Evolutionary conservation across 2,888 invertebrate species (phyloP).

Genomic region (Eilema caniola): DNA sequence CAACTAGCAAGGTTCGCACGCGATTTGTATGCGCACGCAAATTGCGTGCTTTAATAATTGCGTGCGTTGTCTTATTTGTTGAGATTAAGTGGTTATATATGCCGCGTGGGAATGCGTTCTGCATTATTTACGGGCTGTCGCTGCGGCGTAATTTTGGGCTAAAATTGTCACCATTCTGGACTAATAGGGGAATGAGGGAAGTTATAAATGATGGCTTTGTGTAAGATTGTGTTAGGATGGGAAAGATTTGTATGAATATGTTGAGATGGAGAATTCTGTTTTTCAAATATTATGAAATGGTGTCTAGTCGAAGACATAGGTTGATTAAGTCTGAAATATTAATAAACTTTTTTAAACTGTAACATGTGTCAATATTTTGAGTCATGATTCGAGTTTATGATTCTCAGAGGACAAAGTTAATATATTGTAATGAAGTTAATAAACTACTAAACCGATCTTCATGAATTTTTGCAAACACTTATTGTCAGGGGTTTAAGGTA

Average conservation of each 20-base stretch:
- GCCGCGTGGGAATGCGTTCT: conserved; percentile 52
- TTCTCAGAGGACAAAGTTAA: too few relatives aligned
- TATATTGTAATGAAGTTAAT: too few relatives aligned
- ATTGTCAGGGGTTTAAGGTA: too few relatives aligned
- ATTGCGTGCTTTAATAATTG: conserved; percentile 56
- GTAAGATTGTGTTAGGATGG: conserved; percentile 17
- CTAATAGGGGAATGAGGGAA: conserved; percentile 31
- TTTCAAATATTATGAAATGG: background rate
- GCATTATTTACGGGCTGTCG: conserved; percentile 55
- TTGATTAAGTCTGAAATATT: too few relatives aligned
- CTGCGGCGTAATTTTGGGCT: conserved; percentile 44
- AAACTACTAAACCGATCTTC: too few relatives aligned
- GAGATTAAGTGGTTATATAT: conserved; percentile 59
- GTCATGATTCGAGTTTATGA: too few relatives aligned
- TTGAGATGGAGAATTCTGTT: background rate
- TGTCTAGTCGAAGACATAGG: background rate
- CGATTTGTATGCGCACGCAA: conserved; percentile 58
- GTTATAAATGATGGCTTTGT: conserved; percentile 35
- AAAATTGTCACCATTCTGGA: conserved; percentile 32
- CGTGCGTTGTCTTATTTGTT: conserved; percentile 64
- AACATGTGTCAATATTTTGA: too few relatives aligned
- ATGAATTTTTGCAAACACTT: too few relatives aligned
- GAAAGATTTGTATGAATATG: conserved; percentile 7
- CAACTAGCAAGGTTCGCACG: conserved; percentile 59
- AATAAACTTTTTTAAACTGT: too few relatives aligned